Conservation (phyloP, 2,888 invertebrate genomes). For the Ophioninae sp. region DNA sequence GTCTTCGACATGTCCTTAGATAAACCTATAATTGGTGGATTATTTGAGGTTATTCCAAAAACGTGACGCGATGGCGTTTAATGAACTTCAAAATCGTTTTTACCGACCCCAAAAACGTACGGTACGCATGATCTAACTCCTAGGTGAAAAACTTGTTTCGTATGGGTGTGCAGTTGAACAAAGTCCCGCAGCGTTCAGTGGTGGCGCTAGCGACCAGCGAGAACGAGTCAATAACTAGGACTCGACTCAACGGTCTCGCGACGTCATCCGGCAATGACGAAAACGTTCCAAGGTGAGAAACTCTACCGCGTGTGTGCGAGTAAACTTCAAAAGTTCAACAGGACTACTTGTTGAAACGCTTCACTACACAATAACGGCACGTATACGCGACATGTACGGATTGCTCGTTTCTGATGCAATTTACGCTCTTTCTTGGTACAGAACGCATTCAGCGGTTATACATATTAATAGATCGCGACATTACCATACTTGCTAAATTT, state of each 20-base stretch:
- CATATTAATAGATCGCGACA: not conserved
- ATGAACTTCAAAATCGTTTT: too few species aligned
- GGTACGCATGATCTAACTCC: too few species aligned
- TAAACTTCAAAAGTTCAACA: slow-evolving; percentile 36
- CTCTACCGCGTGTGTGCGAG: not conserved
- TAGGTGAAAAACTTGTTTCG: too few species aligned
- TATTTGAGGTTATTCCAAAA: too few species aligned
- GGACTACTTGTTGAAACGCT: slow-evolving; percentile 50
- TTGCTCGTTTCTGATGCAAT: slow-evolving; percentile 45
- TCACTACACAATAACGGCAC: not conserved
- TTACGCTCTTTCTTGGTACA: slow-evolving; percentile 34
- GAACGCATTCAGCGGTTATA: not conserved
- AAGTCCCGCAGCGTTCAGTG: not conserved
- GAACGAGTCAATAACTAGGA: slow-evolving; percentile 23
- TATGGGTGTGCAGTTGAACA: not conserved
- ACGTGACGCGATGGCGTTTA: too few species aligned
- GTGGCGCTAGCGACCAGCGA: slow-evolving; percentile 9
- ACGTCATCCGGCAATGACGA: slow-evolving; percentile 38
- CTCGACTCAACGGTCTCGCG: slow-evolving; percentile 1
- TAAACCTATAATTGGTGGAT: too few species aligned
- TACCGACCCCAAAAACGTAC: too few species aligned
- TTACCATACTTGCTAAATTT: slow-evolving; percentile 20
- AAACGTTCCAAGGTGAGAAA: slow-evolving; percentile 8
- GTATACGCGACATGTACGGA: slow-evolving; percentile 4
- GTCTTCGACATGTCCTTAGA: too few species aligned